These are phyloP conservation scores for Pemphigus obesinymphae DNA, from an alignment of 1,140 invertebrate species.

Conservation along the genomic window DNA sequence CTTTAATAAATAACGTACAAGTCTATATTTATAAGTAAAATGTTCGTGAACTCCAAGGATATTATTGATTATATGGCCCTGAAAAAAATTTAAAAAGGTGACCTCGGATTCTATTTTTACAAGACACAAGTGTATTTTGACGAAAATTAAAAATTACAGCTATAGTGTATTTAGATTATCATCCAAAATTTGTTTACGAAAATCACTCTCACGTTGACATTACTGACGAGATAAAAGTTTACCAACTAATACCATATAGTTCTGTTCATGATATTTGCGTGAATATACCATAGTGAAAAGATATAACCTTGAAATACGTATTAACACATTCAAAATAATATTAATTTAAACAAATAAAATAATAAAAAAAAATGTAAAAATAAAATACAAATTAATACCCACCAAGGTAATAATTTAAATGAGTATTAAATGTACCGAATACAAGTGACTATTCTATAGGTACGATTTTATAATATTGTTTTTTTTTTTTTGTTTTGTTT, in stretches of 20 bases:
- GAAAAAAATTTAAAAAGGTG: not conserved
- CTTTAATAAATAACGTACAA: not conserved
- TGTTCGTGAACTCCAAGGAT: not conserved
- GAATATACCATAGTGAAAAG: not conserved
- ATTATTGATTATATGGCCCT: not conserved
- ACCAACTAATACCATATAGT: not conserved
- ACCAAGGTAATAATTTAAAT: not conserved
- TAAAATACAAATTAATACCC: too few relatives aligned
- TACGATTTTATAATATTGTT: too few relatives aligned
- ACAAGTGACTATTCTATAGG: too few relatives aligned
- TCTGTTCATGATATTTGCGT: too few relatives aligned
- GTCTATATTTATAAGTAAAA: not conserved
- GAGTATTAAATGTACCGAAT: not conserved
- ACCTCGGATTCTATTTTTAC: slow-evolving; percentile 18
- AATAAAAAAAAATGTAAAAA: too few relatives aligned
- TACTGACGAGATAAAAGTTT: not conserved
- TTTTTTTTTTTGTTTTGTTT: too few relatives aligned
- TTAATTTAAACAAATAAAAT: not conserved
- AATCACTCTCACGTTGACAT: not conserved
- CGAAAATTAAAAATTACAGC: not conserved
- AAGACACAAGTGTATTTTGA: not conserved
- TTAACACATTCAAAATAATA: not conserved
- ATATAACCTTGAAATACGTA: not conserved
- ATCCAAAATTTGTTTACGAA: not conserved
- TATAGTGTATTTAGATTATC: not conserved